phyloP scores from a whole-genome alignment of 1,140 invertebrate species.

The Frieseomelitta varia region DNA sequence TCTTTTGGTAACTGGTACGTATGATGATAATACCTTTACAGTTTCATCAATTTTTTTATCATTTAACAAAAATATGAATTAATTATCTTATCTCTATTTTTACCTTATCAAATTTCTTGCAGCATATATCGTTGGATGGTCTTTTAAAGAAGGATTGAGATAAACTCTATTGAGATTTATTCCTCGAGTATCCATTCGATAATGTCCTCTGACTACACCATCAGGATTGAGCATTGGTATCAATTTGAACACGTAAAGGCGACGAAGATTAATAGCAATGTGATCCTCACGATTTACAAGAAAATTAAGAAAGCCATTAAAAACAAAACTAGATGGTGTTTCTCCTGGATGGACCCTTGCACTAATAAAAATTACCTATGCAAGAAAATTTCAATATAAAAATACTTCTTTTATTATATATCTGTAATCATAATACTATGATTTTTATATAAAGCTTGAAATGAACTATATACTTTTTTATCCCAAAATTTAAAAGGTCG shows the following conservation, averaged over 20 bases:
- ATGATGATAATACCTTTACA: slow-evolving; percentile 83
- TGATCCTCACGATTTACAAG: slow-evolving; percentile 88
- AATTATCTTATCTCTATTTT: background rate
- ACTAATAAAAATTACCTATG: slow-evolving; percentile 91
- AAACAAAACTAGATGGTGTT: slow-evolving; percentile 96
- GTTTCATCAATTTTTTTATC: background rate
- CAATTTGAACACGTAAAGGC: slow-evolving; percentile 94
- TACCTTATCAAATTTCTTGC: slow-evolving; percentile 90
- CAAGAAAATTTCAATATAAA: slow-evolving; percentile 20
- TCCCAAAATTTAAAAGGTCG: slow-evolving; percentile 88
- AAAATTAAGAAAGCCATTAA: slow-evolving; percentile 94
- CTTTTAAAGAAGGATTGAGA: slow-evolving; percentile 87
- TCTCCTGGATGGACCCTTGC: slow-evolving; percentile 97
- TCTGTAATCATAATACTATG: background rate
- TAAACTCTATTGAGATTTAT: slow-evolving; percentile 95
- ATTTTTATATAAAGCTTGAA: background rate
- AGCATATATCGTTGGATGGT: slow-evolving; percentile 93
- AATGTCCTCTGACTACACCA: slow-evolving; percentile 94
- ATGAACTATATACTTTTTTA: slow-evolving; percentile 85
- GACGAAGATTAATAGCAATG: slow-evolving; percentile 88
- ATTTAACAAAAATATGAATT: slow-evolving; percentile 74
- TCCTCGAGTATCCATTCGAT: slow-evolving; percentile 93
- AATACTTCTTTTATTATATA: background rate
- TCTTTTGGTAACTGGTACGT: slow-evolving; percentile 81
- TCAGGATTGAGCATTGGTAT: slow-evolving; percentile 97